These are phyloP conservation scores for Ursus arctos DNA, from an alignment of 2,113 vertebrate genomes.

Conservation along the genomic window DNA sequence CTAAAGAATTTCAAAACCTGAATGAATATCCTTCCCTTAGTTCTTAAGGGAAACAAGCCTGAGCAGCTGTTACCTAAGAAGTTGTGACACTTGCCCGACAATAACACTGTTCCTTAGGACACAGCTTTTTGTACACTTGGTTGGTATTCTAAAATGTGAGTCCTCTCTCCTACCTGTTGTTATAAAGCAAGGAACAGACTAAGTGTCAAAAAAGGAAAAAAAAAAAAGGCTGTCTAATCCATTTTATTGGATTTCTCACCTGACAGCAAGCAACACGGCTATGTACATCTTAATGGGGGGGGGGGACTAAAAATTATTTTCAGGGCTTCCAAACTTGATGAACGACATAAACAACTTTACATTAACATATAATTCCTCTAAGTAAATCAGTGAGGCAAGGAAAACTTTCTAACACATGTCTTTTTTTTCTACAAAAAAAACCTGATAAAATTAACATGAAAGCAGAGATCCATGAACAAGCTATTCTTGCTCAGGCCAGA, in stretches of 20 bases:
- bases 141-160: slow-evolving; percentile 74
- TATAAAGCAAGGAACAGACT: slow-evolving; percentile 34
- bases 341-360: slow-evolving; percentile 47
- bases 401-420: slow-evolving; percentile 16
- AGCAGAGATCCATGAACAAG: neutral
- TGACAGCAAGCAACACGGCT: neutral
- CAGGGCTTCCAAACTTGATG: slow-evolving; percentile 31
- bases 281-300: neutral
- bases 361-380: neutral
- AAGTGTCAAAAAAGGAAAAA: neutral
- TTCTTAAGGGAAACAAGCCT: slow-evolving; percentile 69
- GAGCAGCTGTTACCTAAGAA: slow-evolving; percentile 74
- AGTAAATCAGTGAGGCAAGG: slow-evolving; percentile 33
- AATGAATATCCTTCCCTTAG: slow-evolving; percentile 74
- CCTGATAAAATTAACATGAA: slow-evolving; percentile 21
- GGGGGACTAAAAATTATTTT: slow-evolving; percentile 34
- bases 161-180: slow-evolving; percentile 57
- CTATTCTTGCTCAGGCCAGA: slow-evolving; percentile 26
- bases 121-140: slow-evolving; percentile 53
- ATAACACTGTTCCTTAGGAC: slow-evolving; percentile 79
- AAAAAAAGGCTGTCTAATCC: neutral
- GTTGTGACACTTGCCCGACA: slow-evolving; percentile 66
- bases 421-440: neutral
- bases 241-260: slow-evolving; percentile 26
- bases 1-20: slow-evolving; percentile 73